phyloP scores from a whole-genome alignment of 2,113 vertebrate genomes.

The Sphyrna mokarran region DNA sequence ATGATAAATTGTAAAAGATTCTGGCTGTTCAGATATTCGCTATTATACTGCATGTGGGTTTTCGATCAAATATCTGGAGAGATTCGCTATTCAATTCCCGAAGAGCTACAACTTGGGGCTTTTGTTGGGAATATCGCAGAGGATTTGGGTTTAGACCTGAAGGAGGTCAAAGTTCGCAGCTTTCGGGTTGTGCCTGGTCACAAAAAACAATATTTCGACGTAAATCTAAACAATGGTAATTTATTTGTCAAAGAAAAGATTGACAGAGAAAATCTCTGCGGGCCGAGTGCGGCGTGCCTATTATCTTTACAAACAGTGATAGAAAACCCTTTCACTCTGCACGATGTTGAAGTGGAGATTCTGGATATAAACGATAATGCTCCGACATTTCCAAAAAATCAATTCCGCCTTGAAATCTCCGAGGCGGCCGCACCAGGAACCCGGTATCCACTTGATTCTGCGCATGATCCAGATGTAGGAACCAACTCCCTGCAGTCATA shows the following conservation, averaged over 20 bases:
- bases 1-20: background rate
- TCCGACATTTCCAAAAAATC: constrained; percentile 48
- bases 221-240: constrained; percentile 51
- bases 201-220: constrained; percentile 51
- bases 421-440: constrained; percentile 61
- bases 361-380: constrained; percentile 60
- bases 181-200: constrained; percentile 55
- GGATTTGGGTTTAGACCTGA: constrained; percentile 51
- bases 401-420: constrained; percentile 66
- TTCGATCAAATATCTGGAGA: constrained; percentile 44
- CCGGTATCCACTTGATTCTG: constrained; percentile 64
- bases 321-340: constrained; percentile 54
- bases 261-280: constrained; percentile 58
- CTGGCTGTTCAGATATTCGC: constrained; percentile 43
- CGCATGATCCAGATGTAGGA: constrained; percentile 64
- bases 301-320: constrained; percentile 56
- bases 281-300: constrained; percentile 46
- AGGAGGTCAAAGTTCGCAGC: constrained; percentile 47
- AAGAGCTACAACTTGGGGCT: constrained; percentile 53
- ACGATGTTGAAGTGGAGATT: constrained; percentile 54
- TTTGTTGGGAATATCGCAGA: constrained; percentile 50
- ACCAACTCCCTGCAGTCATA: constrained; percentile 64
- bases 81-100: constrained; percentile 54
- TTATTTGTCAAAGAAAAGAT: constrained; percentile 57
- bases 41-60: constrained; percentile 36